These are phyloP conservation scores for Polypterus bichir DNA, from an alignment of 2,113 vertebrate species.

Conservation along the genomic window DNA sequence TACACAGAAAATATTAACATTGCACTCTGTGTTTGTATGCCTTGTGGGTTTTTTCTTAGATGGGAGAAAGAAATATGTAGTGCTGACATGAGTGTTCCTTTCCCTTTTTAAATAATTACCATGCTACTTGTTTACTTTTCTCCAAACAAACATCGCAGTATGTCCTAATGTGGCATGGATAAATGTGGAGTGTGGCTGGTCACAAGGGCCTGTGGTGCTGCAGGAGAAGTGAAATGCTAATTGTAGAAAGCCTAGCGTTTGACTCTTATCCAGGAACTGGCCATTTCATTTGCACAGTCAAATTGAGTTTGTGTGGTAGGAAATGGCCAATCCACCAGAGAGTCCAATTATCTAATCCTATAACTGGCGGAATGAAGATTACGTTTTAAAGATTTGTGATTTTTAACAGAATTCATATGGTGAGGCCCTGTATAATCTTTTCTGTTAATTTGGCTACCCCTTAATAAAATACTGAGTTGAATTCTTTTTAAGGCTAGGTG, in stretches of 20 bases:
- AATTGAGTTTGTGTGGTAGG: background rate
- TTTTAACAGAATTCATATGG: too few species aligned
- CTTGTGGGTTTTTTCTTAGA: too few species aligned
- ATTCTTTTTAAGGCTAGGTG: too few species aligned
- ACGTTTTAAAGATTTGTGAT: too few species aligned
- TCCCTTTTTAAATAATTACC: background rate
- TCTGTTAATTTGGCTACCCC: too few species aligned
- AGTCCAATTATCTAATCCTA: too few species aligned
- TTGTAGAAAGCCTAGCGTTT: background rate
- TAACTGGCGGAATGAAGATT: too few species aligned
- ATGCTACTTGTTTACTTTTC: constrained; percentile 8
- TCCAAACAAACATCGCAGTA: constrained; percentile 10
- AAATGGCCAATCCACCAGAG: background rate
- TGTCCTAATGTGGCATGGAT: constrained; percentile 14
- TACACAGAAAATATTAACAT: too few species aligned
- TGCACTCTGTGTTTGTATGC: too few species aligned
- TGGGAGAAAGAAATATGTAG: background rate
- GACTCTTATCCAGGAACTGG: background rate
- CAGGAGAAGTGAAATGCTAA: constrained; percentile 8
- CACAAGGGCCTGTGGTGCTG: background rate
- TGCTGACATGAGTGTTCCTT: background rate
- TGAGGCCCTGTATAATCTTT: too few species aligned
- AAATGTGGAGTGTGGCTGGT: constrained; percentile 4
- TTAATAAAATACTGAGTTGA: too few species aligned
- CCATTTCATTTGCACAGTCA: background rate